Conservation (phyloP, 2,888 invertebrate species). For the Acanthosoma haemorrhoidale region DNA sequence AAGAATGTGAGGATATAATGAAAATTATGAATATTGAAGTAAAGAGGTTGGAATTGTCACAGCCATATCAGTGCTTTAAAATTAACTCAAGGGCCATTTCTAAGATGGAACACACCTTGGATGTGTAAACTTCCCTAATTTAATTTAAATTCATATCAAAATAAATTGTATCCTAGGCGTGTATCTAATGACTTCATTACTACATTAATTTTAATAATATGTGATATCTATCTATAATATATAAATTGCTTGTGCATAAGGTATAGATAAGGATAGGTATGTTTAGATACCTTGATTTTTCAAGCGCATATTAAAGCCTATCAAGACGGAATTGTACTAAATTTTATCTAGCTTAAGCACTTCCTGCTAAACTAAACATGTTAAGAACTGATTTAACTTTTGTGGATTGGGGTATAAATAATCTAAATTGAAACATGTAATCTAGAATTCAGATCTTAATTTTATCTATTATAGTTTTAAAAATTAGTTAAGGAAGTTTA, state of each 20-base stretch:
- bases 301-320: constrained; percentile 17
- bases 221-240: constrained; percentile 27
- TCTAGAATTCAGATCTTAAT: constrained; percentile 8
- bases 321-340: constrained; percentile 25
- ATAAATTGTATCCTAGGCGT: constrained; percentile 25
- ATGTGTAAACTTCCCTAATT: constrained; percentile 25
- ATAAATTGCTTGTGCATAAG: constrained; percentile 27
- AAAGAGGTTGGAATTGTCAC: constrained; percentile 19
- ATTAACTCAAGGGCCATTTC: neutral
- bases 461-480: constrained; percentile 12
- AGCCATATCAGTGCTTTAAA: constrained; percentile 24
- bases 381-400: constrained; percentile 21
- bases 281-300: constrained; percentile 18
- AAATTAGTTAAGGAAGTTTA: constrained; percentile 8
- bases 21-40: constrained; percentile 7
- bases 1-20: neutral
- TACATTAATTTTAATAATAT: constrained; percentile 30
- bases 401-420: constrained; percentile 4
- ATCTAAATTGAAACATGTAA: constrained; percentile 11
- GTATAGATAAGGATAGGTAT: constrained; percentile 13
- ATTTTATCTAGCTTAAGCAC: constrained; percentile 23
- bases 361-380: constrained; percentile 20
- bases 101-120: neutral
- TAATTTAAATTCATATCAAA: constrained; percentile 26
- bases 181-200: constrained; percentile 17